Evolutionary conservation across 2,797 vertebrate genomes (phyloP).

Genomic region (Lithobates sylvaticus): DNA sequence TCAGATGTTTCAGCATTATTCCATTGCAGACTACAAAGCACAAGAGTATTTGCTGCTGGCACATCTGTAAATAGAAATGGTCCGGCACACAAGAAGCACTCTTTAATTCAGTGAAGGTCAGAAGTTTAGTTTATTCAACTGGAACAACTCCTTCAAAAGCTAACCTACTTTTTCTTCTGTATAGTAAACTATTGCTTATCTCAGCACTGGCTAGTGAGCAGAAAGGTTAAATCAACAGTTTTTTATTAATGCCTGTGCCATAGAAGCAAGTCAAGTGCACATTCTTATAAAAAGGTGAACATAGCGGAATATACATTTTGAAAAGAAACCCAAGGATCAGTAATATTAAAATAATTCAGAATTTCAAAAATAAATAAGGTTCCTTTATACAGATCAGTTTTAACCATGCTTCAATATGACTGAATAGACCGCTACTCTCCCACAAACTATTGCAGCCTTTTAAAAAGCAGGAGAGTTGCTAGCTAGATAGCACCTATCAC

Average conservation of each 20-base stretch:
- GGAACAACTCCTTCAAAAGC: constrained; percentile 73
- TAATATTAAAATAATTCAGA: neutral
- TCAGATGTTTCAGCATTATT: constrained; percentile 16
- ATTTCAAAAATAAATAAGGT: neutral
- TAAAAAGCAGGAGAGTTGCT: too few species aligned
- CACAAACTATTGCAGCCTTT: too few species aligned
- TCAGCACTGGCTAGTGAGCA: constrained; percentile 64
- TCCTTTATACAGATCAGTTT: neutral
- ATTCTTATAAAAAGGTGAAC: neutral
- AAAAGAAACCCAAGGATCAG: neutral
- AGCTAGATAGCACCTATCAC: too few species aligned
- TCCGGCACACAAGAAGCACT: constrained; percentile 57
- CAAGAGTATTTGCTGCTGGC: constrained; percentile 47
- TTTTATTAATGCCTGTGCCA: constrained; percentile 9
- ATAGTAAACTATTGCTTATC: constrained; percentile 68
- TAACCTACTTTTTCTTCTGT: constrained; percentile 68
- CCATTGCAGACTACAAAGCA: constrained; percentile 42
- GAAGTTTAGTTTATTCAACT: constrained; percentile 76
- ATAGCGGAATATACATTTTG: neutral
- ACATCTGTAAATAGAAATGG: constrained; percentile 44
- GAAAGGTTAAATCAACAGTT: constrained; percentile 20
- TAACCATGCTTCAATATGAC: neutral
- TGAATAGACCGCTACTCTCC: neutral
- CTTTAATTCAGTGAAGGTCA: constrained; percentile 72
- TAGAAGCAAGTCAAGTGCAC: neutral